Base-by-base conservation (phyloP, 2,888 invertebrate genomes). In the Blomia tropicalis region DNA sequence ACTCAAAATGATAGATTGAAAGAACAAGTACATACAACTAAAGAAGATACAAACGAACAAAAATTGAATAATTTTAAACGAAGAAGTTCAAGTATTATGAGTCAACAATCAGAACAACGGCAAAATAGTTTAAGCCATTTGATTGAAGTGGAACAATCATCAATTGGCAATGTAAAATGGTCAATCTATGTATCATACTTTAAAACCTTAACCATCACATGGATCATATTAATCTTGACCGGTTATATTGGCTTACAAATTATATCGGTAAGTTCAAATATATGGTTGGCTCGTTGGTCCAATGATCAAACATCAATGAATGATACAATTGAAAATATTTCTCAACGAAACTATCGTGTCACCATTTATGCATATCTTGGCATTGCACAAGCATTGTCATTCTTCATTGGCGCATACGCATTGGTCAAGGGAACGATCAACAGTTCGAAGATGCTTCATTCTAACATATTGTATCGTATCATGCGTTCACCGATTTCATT, bases 181-280 rank as follows among this genome's bases (percentile, higher is more conserved):
- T 77, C 78, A 64, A 91, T 95, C 0, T 93, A 93, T 76, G 81
- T 84, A 69, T 84, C 87, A 73, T 96, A 95, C 73, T 77, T 91
- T 68, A 81, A 80, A 74, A n/a, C 87, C 54, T 85, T 91, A 66
- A 90, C 93, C 43, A 74, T 87, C 70, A 76, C 83, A 59, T 77
- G 87, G 60, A 81, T 84, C 0, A 72, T 83, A 22, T 75, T 82
- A 11, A 87, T 91, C 1, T 77, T 90, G 61, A 64, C 85, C 0
- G 82, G 91, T 75, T 43, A 43, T n/a, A 43, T 59, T n/a, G 47
- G n/a, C 51, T 66, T 58, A 65, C 65, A 43, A 32, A 14, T 14
- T 36, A 41, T 19, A 41, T 27, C 23, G 1, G 62, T 65, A 5
- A 44, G 58, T 22, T 47, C 62, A 23, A 65, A 65, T 51, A 25